Evolutionary conservation across 2,797 vertebrate species (phyloP), one percentile per base, ranked within the genome.

Genomic region (Poecilia velifera): DNA sequence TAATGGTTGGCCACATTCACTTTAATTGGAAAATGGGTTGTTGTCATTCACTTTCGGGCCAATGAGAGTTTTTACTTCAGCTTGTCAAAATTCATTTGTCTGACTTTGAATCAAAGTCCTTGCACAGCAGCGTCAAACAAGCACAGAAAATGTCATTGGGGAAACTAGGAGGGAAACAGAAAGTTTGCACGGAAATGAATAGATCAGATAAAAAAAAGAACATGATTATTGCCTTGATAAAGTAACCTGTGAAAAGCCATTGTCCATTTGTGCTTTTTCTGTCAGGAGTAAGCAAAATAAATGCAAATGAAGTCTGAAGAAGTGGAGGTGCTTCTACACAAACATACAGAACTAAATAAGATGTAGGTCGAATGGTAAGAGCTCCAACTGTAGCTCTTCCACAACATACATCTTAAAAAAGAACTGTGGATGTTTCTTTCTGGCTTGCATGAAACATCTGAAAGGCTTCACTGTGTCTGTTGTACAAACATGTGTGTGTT

Each of bases 341-440:
- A 72, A 73, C 41, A 68, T 22, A 39, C 57, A n/a, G 45, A 76
- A 20, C 53, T 45, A 71, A 10, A 8, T 20, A 62, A 41, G 34
- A 51, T 53, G 62, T 53, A 51, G 25, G 47, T 78, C 39, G 57
- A 72, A 79, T 57, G 57, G 53, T 85, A 20, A 80, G 47, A 53
- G 78, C 73, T 85, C 83, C 83, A 84, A 83, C 51, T 82, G 39
- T 31, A 76, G 79, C 78, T 88, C 74, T 80, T 86, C 78, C 49
- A 70, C 28, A 83, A 74, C 75, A 83, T 88, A 75, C 82, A 78
- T 80, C 74, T 47, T 80, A 43, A 47, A 71, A 3, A 16, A 31
- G 31, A 25, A 36, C 39, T 51, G 78, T 81, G 76, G 78, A 53
- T 39, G 74, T 86, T 83, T 82, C 57, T 76, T 73, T 84, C 75